Percentiles rank a stretch among this genome's conserved stretches.
These are phyloP conservation scores for Poecilia gillii DNA, from an alignment of 2,797 vertebrate genomes.

Conservation along the genomic window DNA sequence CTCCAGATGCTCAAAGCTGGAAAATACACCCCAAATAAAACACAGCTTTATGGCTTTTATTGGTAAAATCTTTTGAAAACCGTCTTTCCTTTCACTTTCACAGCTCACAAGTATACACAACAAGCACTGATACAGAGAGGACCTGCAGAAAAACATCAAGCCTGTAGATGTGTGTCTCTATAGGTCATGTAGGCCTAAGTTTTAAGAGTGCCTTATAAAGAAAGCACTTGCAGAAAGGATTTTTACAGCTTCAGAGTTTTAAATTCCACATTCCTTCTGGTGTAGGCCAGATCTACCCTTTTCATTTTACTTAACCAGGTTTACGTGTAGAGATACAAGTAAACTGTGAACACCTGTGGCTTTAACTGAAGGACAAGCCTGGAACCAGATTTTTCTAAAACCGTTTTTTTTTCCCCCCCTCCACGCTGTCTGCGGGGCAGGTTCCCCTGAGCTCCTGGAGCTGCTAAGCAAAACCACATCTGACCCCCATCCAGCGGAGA, in stretches of 20 bases:
- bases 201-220: background rate
- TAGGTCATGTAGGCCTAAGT: background rate
- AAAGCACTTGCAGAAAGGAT: background rate
- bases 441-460: constrained; percentile 65
- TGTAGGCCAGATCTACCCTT: background rate
- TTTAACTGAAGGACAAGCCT: constrained; percentile 28
- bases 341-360: constrained; percentile 26
- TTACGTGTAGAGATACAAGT: background rate
- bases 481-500: constrained; percentile 79
- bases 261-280: background rate
- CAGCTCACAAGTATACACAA: background rate
- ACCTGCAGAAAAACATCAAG: background rate
- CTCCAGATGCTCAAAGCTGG: background rate
- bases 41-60: background rate
- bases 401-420: constrained; percentile 38
- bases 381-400: constrained; percentile 46
- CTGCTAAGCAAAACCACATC: constrained; percentile 71
- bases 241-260: background rate
- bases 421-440: constrained; percentile 49
- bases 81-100: background rate
- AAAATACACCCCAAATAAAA: background rate
- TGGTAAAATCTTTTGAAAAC: background rate
- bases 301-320: background rate
- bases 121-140: background rate
- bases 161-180: background rate